Conservation (phyloP, 2,797 vertebrate species). For the Chiroxiphia lanceolata region DNA sequence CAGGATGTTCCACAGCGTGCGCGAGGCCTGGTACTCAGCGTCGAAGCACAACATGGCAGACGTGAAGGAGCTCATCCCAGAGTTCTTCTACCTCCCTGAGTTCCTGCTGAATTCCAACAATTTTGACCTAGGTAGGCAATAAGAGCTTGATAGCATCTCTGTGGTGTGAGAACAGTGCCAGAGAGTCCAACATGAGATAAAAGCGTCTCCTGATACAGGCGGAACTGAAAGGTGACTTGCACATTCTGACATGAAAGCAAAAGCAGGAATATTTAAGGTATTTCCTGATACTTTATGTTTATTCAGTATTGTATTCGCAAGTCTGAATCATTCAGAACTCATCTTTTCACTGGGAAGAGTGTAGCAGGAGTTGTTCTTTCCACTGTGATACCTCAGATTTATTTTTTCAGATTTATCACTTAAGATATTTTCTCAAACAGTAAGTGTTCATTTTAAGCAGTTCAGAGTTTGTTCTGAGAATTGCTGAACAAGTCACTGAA, state of each 20-base stretch:
- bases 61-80: constrained; percentile 97
- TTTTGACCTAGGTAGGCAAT: constrained; percentile 89
- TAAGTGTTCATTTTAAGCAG: background rate
- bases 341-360: background rate
- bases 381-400: background rate
- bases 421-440: background rate
- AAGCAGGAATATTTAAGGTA: background rate
- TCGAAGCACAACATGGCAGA: constrained; percentile 99
- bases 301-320: background rate
- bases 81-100: constrained; percentile 98
- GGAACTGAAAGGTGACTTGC: background rate
- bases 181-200: background rate
- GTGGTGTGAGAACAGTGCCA: rapidly evolving
- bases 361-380: background rate
- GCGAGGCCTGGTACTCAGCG: constrained; percentile 95
- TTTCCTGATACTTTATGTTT: background rate
- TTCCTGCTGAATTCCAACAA: constrained; percentile 98
- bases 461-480: background rate
- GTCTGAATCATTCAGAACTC: background rate
- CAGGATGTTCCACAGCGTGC: constrained; percentile 97
- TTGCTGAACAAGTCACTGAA: background rate
- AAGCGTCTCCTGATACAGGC: rapidly evolving
- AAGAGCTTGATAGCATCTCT: background rate
- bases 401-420: background rate
- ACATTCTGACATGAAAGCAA: background rate